Conservation (phyloP, 2,113 vertebrate species). For the Lophochroa leadbeateri region DNA sequence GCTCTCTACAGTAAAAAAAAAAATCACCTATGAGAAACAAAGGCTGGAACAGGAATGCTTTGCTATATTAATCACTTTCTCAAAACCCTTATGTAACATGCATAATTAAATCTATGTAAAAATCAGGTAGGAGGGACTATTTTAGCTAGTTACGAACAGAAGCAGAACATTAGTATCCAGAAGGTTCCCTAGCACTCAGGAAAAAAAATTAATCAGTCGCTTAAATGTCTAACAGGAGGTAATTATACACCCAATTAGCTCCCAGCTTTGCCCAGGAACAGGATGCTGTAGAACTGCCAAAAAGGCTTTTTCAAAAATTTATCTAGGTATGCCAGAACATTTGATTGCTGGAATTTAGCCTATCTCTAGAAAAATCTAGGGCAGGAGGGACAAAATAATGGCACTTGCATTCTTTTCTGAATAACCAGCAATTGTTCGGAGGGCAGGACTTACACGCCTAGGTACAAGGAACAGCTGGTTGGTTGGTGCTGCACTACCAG, state of each 20-base stretch:
- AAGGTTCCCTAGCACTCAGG: conserved; percentile 20
- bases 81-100: neutral
- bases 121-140: conserved; percentile 5
- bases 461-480: neutral
- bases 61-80: neutral
- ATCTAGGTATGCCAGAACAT: conserved; percentile 22
- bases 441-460: neutral
- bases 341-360: conserved; percentile 30
- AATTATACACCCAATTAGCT: conserved; percentile 70
- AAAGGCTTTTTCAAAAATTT: conserved; percentile 41
- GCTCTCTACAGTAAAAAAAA: neutral
- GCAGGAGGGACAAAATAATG: neutral
- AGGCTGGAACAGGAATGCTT: neutral
- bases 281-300: conserved; percentile 55
- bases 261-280: conserved; percentile 49
- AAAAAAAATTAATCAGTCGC: neutral
- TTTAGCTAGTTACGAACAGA: conserved; percentile 6
- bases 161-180: conserved; percentile 37
- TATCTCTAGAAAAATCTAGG: conserved; percentile 42
- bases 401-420: neutral
- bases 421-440: neutral
- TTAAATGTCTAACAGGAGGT: conserved; percentile 63
- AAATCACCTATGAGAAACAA: neutral
- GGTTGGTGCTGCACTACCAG: neutral
- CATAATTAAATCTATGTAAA: neutral